phyloP scores from a whole-genome alignment of 2,888 invertebrate species.

The Drosophila kambysellisi region DNA sequence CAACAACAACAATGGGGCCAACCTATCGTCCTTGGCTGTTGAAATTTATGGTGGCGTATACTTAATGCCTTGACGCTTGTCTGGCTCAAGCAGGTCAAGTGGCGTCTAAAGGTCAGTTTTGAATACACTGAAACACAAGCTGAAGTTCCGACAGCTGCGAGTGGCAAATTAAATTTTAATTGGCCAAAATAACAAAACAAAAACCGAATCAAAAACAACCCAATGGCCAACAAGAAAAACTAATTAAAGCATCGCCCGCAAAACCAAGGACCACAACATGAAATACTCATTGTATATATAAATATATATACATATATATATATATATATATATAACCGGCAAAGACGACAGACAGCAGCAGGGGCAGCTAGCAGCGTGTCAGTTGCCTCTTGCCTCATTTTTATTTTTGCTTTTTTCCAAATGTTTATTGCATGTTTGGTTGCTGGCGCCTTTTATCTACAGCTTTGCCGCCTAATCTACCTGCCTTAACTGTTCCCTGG shows the following conservation, averaged over 20 bases:
- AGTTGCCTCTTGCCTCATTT: conserved; percentile 10
- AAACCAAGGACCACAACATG: conserved; percentile 21
- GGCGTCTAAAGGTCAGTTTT: conserved; percentile 64
- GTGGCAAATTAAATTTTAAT: conserved; percentile 62
- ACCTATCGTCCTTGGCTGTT: conserved; percentile 62
- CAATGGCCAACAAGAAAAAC: conserved; percentile 49
- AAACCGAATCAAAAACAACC: background rate
- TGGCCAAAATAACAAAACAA: conserved; percentile 22
- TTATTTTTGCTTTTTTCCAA: conserved; percentile 31
- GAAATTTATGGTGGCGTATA: conserved; percentile 64
- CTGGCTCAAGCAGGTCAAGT: conserved; percentile 69
- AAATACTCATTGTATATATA: conserved; percentile 10
- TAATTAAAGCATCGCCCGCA: conserved; percentile 66
- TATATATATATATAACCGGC: conserved; percentile 14
- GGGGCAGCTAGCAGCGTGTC: background rate
- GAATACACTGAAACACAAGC: conserved; percentile 43
- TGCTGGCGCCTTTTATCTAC: conserved; percentile 56
- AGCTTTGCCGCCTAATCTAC: conserved; percentile 54
- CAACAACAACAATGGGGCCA: conserved; percentile 14
- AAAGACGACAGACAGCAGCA: conserved; percentile 27
- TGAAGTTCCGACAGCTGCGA: conserved; percentile 43
- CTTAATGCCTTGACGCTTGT: conserved; percentile 62
- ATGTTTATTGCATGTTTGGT: conserved; percentile 72
- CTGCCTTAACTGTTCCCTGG: conserved; percentile 48
- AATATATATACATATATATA: background rate